Percentiles rank a stretch among this genome's conserved stretches.
phyloP scores from a whole-genome alignment of 2,888 invertebrate genomes.

The Bruchidius siliquastri region DNA sequence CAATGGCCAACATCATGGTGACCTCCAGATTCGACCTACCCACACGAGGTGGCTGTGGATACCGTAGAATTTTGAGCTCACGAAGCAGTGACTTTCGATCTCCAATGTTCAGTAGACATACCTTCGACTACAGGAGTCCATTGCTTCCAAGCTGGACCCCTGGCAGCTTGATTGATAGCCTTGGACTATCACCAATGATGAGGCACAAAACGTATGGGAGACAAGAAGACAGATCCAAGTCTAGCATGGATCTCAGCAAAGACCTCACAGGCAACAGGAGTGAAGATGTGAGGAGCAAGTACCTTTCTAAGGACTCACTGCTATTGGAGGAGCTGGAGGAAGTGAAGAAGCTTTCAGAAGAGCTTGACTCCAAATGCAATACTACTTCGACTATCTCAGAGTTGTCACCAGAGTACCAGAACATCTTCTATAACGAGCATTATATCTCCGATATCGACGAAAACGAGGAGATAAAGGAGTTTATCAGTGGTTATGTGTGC shows the following conservation, averaged over 20 bases:
- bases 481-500: slow-evolving; percentile 35
- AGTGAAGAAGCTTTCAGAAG: slow-evolving; percentile 36
- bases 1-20: slow-evolving; percentile 45
- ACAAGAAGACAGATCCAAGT: slow-evolving; percentile 25
- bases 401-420: slow-evolving; percentile 33
- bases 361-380: slow-evolving; percentile 32
- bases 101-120: slow-evolving; percentile 26
- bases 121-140: slow-evolving; percentile 14
- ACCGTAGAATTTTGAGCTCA: slow-evolving; percentile 38
- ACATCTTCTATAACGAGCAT: slow-evolving; percentile 41
- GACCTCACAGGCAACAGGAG: slow-evolving; percentile 8
- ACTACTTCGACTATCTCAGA: slow-evolving; percentile 14
- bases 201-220: slow-evolving; percentile 29
- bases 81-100: slow-evolving; percentile 34
- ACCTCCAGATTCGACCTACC: slow-evolving; percentile 41
- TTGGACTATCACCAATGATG: slow-evolving; percentile 31
- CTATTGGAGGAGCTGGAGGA: slow-evolving; percentile 42
- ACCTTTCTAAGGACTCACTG: slow-evolving; percentile 38
- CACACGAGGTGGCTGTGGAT: slow-evolving; percentile 37
- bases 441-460: slow-evolving; percentile 47
- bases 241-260: slow-evolving; percentile 23
- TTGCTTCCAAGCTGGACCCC: slow-evolving; percentile 8
- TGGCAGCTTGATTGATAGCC: slow-evolving; percentile 18
- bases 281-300: slow-evolving; percentile 29
- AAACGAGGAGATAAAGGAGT: slow-evolving; percentile 44